These are phyloP conservation scores for Lottia gigantea DNA, from an alignment of 2,888 invertebrate genomes.

Conservation along the genomic window DNA sequence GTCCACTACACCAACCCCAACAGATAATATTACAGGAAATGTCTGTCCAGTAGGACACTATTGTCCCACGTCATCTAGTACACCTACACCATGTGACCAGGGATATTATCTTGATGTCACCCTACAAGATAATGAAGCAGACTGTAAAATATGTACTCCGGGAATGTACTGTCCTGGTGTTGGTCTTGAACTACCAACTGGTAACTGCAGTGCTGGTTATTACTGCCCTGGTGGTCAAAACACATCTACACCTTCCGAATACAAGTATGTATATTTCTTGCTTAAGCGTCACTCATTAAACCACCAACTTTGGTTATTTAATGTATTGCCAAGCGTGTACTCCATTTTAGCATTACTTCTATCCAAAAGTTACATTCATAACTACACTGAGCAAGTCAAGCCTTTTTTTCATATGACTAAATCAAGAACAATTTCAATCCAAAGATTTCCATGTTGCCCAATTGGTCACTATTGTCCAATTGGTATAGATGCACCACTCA, in stretches of 20 bases:
- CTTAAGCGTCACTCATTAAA: too few species aligned
- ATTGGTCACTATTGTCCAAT: constrained; percentile 62
- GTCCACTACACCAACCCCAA: constrained; percentile 47
- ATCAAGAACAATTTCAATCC: too few species aligned
- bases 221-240: constrained; percentile 63
- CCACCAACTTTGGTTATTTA: too few species aligned
- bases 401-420: too few species aligned
- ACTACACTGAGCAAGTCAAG: too few species aligned
- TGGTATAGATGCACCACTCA: constrained; percentile 47
- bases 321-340: too few species aligned
- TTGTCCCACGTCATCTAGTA: constrained; percentile 52
- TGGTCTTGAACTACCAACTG: constrained; percentile 48
- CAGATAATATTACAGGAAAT: constrained; percentile 55
- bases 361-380: too few species aligned
- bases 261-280: neutral
- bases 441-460: constrained; percentile 45
- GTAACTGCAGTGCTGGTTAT: constrained; percentile 60
- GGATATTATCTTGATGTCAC: constrained; percentile 59
- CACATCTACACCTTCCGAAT: constrained; percentile 50
- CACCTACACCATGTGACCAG: constrained; percentile 44
- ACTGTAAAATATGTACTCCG: constrained; percentile 57
- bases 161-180: constrained; percentile 58
- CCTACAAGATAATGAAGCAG: constrained; percentile 44
- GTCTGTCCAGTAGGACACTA: constrained; percentile 61
- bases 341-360: too few species aligned